Conservation (phyloP, 1,140 invertebrate genomes). For the Sinonovacula constricta region DNA sequence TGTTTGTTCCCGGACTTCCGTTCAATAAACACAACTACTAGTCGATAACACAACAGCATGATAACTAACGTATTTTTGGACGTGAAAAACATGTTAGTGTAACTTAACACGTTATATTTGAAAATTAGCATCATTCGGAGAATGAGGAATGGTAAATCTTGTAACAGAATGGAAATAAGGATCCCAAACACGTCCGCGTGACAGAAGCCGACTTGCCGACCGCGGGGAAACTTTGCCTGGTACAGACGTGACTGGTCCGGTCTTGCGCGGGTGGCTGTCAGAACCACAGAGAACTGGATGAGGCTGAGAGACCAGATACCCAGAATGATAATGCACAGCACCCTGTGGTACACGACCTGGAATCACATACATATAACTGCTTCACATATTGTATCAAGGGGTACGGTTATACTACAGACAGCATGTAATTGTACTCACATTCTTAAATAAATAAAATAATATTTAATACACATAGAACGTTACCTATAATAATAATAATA, state of each 20-base stretch:
- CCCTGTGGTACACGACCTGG: constrained; percentile 69
- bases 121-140: constrained; percentile 86
- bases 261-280: constrained; percentile 90
- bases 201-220: constrained; percentile 51
- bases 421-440: too few species aligned
- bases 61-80: constrained; percentile 93
- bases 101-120: constrained; percentile 91
- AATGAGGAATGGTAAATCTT: constrained; percentile 73
- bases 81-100: constrained; percentile 95
- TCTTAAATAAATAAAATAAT: too few species aligned
- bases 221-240: constrained; percentile 18
- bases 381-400: too few species aligned
- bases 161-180: constrained; percentile 67
- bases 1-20: constrained; percentile 21
- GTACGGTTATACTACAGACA: too few species aligned
- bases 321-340: constrained; percentile 72
- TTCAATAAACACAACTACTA: constrained; percentile 62
- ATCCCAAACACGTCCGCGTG: constrained; percentile 69
- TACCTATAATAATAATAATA: too few species aligned
- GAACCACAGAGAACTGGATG: constrained; percentile 92
- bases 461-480: too few species aligned
- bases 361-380: constrained; percentile 16
- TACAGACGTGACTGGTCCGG: constrained; percentile 78
- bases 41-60: constrained; percentile 80
- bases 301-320: constrained; percentile 86